Base-by-base conservation (phyloP, 2,797 vertebrate species). In the Siniperca obscura region DNA sequence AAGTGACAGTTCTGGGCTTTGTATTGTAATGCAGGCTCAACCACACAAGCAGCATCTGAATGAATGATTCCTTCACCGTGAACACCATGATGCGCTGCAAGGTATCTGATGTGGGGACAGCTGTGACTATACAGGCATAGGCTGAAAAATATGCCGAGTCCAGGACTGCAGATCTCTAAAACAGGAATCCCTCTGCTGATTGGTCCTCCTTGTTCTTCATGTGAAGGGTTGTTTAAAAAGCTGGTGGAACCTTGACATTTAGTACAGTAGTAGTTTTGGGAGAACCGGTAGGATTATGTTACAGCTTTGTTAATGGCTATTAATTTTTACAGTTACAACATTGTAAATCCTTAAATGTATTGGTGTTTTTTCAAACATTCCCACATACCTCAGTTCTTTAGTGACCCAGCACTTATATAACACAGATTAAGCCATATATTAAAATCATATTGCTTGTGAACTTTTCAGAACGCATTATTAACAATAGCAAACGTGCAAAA, bases 51-150 rank as follows among this genome's bases (percentile, higher is more conserved):
- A 40, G 40, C 42, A 38, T 48, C 61, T 65, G 40, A 40, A 57
- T 57, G 12, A 65, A 66, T 72, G n/a, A 81, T 57, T 65, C 50
- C 60, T 30, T 81, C 73, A 48, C 40, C 57, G 62, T 81, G 16
- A 56, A 22, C n/a, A 38, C 21, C 5, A 38, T 48, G 19, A 52
- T 27, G 16, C 8, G 25, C 48, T 52, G 44, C 65, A 19, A 22
- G 13, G 52, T 36, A 12, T 40, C 9, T 12, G 30, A 40, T 53
- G 34, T 55, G 14, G 5, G 46, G 19, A 53, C 48, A 50, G 21
- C 16, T 9, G 5, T 27, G 68, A 42, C 34, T 52, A 36, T 8
- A 56, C 22, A 70, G 36, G 14, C 48, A 69, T 38, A 12, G 34
- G 50, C 14, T 55, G 68, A 40, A 4, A 8, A 40, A 25, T 55